Conservation (phyloP, 2,888 invertebrate genomes). For the Folsomia manolachei region DNA sequence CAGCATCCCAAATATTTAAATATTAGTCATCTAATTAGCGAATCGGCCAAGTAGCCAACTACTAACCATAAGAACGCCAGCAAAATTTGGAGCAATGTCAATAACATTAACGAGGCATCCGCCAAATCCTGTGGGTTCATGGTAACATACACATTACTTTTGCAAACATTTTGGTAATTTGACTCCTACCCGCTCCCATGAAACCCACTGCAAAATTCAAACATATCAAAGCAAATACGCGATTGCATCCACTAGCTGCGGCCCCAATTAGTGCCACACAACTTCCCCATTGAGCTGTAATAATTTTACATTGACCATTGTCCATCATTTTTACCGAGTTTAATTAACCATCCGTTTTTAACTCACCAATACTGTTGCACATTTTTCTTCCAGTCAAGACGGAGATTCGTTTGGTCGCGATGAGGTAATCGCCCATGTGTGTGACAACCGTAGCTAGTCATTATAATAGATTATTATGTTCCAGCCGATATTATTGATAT, state of each 20-base stretch:
- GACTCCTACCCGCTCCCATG: not conserved
- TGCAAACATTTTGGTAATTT: too few species aligned
- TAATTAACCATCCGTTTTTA: not conserved
- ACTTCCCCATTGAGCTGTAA: conserved; percentile 56
- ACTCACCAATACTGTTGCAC: not conserved
- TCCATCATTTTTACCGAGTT: not conserved
- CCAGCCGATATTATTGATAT: too few species aligned
- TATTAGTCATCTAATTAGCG: not conserved
- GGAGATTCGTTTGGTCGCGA: not conserved
- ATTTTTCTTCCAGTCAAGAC: not conserved
- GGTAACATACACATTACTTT: too few species aligned
- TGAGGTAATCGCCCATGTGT: not conserved
- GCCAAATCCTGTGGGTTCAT: conserved; percentile 42
- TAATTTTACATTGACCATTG: too few species aligned
- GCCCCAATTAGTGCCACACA: conserved; percentile 63
- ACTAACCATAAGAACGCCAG: conserved; percentile 56
- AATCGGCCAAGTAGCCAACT: too few species aligned
- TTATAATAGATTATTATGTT: too few species aligned
- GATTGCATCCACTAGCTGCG: conserved; percentile 65
- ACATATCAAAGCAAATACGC: conserved; percentile 51
- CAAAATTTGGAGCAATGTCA: conserved; percentile 75
- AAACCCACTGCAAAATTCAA: not conserved
- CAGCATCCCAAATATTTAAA: not conserved
- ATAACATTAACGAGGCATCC: conserved; percentile 67
- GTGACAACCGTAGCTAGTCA: not conserved